Evolutionary conservation across 2,888 invertebrate species (phyloP).

Genomic region (Thalpophila matura): DNA sequence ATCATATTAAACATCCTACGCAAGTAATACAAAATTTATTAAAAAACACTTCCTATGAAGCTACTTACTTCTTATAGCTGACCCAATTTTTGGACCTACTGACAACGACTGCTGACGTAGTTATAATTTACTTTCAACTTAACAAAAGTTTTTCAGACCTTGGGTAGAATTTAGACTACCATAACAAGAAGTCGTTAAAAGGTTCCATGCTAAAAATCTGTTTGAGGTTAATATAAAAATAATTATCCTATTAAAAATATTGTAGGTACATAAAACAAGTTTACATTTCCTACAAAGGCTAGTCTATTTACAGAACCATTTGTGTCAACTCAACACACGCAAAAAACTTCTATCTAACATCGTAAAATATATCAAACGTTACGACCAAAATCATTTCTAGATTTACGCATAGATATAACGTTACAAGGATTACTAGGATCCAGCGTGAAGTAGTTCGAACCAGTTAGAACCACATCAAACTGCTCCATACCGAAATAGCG

Average conservation of each 20-base stretch:
- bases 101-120: no score
- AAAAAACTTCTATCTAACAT: conserved; percentile 41
- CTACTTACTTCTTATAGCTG: not conserved
- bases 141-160: not conserved
- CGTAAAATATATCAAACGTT: conserved; percentile 49
- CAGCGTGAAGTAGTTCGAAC: conserved; percentile 53
- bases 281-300: conserved; percentile 26
- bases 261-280: conserved; percentile 27
- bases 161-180: not conserved
- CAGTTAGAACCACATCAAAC: conserved; percentile 57
- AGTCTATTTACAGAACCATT: conserved; percentile 37
- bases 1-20: conserved; percentile 9
- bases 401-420: conserved; percentile 53
- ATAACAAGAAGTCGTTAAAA: conserved; percentile 15
- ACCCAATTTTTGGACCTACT: not conserved
- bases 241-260: conserved; percentile 17
- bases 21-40: conserved; percentile 19
- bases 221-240: conserved; percentile 32
- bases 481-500: conserved; percentile 64
- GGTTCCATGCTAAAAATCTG: conserved; percentile 17
- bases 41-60: conserved; percentile 2
- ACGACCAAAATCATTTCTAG: conserved; percentile 47
- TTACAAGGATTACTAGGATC: conserved; percentile 57
- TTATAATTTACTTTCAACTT: not conserved
- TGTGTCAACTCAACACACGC: conserved; percentile 35